Conservation (phyloP, 2,888 invertebrate species). For the Melanostoma scalare region DNA sequence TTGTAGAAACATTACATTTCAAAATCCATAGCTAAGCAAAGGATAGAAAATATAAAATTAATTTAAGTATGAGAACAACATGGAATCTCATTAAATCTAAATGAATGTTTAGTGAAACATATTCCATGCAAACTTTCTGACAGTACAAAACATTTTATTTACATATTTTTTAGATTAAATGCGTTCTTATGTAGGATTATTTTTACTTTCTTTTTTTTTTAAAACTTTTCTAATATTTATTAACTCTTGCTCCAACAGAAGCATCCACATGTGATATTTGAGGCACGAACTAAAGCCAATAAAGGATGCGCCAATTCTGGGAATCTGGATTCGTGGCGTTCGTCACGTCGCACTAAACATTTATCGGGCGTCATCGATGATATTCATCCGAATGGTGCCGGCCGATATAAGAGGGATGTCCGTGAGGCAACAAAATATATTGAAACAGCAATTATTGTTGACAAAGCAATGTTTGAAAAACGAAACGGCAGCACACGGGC, state of each 20-base stretch:
- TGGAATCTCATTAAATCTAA: too few relatives aligned
- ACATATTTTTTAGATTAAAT: too few relatives aligned
- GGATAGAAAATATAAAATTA: too few relatives aligned
- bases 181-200: not conserved
- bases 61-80: too few relatives aligned
- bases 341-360: slow-evolving; percentile 86
- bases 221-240: slow-evolving; percentile 68
- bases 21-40: too few relatives aligned
- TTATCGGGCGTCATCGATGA: slow-evolving; percentile 81
- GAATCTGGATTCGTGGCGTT: slow-evolving; percentile 88
- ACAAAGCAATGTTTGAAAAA: slow-evolving; percentile 97
- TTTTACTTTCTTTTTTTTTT: not conserved
- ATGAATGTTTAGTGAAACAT: too few relatives aligned
- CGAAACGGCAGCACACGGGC: slow-evolving; percentile 93
- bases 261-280: slow-evolving; percentile 98
- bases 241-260: slow-evolving; percentile 91
- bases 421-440: slow-evolving; percentile 96
- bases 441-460: slow-evolving; percentile 97
- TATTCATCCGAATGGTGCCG: slow-evolving; percentile 81
- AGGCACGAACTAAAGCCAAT: slow-evolving; percentile 94
- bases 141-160: too few relatives aligned
- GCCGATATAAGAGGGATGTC: slow-evolving; percentile 88
- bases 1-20: too few relatives aligned
- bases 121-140: too few relatives aligned
- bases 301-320: slow-evolving; percentile 95